phyloP scores from a whole-genome alignment of 2,888 invertebrate genomes.

The Catocala sponsa region DNA sequence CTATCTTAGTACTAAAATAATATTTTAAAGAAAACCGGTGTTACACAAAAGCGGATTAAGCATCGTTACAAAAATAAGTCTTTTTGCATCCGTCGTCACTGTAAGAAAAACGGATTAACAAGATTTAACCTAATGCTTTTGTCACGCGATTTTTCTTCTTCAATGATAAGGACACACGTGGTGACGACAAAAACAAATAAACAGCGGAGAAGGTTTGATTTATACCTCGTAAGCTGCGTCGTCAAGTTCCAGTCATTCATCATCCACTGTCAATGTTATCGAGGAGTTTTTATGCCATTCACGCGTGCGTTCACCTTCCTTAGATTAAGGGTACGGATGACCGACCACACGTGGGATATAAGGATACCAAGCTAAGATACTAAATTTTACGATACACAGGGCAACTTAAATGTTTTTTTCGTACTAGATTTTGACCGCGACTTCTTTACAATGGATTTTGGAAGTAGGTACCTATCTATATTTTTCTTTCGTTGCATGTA shows the following conservation, averaged over 20 bases:
- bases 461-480: no score
- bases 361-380: background rate
- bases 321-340: constrained; percentile 58
- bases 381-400: no score
- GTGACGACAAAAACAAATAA: constrained; percentile 30
- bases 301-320: constrained; percentile 76
- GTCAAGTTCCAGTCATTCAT: constrained; percentile 72
- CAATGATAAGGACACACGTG: constrained; percentile 8
- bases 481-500: no score
- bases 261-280: constrained; percentile 80
- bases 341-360: constrained; percentile 48
- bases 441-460: no score
- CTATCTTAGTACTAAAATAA: background rate
- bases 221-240: constrained; percentile 64
- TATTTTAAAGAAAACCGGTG: background rate
- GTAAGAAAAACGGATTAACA: constrained; percentile 5
- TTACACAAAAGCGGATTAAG: constrained; percentile 1
- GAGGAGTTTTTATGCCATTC: constrained; percentile 72
- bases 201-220: constrained; percentile 50
- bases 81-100: background rate
- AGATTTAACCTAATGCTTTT: constrained; percentile 15
- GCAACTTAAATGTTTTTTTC: no score
- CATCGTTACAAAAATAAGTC: background rate
- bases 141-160: constrained; percentile 14
- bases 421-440: no score